Percentiles rank a stretch among this genome's conserved stretches.
These are phyloP conservation scores for Pangasius larnaudii DNA, from an alignment of 2,797 vertebrate species.

Conservation along the genomic window DNA sequence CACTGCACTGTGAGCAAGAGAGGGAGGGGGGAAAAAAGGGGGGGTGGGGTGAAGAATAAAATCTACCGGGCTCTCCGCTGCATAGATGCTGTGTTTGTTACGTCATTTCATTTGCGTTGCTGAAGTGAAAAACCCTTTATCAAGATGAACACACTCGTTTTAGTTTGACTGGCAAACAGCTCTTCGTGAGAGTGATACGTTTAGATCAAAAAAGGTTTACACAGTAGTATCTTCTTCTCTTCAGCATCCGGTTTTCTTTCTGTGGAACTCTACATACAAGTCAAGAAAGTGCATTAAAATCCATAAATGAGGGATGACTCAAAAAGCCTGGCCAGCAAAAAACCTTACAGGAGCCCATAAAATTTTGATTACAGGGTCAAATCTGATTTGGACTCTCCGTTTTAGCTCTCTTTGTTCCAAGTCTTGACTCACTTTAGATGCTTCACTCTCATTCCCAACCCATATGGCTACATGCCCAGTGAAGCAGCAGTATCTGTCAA, in stretches of 20 bases:
- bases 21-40: no score
- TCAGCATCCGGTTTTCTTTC: background rate
- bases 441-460: slow-evolving; percentile 48
- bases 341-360: slow-evolving; percentile 48
- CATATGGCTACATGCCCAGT: slow-evolving; percentile 54
- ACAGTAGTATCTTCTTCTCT: background rate
- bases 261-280: background rate
- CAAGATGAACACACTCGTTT: background rate
- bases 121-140: background rate
- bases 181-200: background rate
- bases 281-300: slow-evolving; percentile 44
- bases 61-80: background rate
- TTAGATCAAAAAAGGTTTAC: slow-evolving; percentile 38
- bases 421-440: slow-evolving; percentile 54
- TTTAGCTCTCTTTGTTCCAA: slow-evolving; percentile 49
- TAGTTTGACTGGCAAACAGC: background rate
- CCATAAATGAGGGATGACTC: slow-evolving; percentile 36
- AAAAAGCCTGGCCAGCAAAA: slow-evolving; percentile 45
- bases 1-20: background rate
- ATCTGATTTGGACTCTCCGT: slow-evolving; percentile 50
- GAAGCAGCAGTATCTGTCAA: slow-evolving; percentile 56
- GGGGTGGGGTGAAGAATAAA: background rate
- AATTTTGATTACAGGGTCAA: slow-evolving; percentile 58
- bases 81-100: background rate
- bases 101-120: background rate